These are phyloP conservation scores for Lymantria dispar DNA, from an alignment of 2,888 invertebrate genomes.

Conservation along the genomic window DNA sequence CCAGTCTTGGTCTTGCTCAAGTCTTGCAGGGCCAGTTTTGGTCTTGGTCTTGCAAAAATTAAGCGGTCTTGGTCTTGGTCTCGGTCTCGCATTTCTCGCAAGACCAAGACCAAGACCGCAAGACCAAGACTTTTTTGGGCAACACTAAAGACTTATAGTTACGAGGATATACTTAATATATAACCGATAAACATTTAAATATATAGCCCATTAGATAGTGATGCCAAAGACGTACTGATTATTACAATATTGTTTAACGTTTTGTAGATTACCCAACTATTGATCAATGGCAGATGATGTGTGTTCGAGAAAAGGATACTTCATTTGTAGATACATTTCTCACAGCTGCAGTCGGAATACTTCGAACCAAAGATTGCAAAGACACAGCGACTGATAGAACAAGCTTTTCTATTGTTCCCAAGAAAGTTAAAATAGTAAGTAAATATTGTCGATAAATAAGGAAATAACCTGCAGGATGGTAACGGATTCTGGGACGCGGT, in stretches of 20 bases:
- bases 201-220: not conserved
- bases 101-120: too few relatives aligned
- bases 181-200: too few relatives aligned
- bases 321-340: constrained; percentile 92
- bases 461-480: too few relatives aligned
- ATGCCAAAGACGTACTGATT: not conserved
- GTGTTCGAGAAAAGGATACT: constrained; percentile 91
- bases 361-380: constrained; percentile 83
- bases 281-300: constrained; percentile 91
- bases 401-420: constrained; percentile 87
- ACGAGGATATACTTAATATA: too few relatives aligned
- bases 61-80: too few relatives aligned
- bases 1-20: too few relatives aligned
- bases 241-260: not conserved
- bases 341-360: constrained; percentile 90
- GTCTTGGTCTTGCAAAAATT: too few relatives aligned
- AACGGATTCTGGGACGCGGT: too few relatives aligned
- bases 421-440: constrained; percentile 88
- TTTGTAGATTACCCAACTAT: constrained; percentile 85
- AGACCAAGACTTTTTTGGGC: too few relatives aligned
- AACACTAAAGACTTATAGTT: too few relatives aligned
- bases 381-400: constrained; percentile 84
- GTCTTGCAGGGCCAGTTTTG: too few relatives aligned
- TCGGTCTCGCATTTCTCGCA: too few relatives aligned
- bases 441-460: not conserved